These are phyloP conservation scores for Oreochromis aureus DNA, from an alignment of 2,113 vertebrate genomes.

Conservation along the genomic window DNA sequence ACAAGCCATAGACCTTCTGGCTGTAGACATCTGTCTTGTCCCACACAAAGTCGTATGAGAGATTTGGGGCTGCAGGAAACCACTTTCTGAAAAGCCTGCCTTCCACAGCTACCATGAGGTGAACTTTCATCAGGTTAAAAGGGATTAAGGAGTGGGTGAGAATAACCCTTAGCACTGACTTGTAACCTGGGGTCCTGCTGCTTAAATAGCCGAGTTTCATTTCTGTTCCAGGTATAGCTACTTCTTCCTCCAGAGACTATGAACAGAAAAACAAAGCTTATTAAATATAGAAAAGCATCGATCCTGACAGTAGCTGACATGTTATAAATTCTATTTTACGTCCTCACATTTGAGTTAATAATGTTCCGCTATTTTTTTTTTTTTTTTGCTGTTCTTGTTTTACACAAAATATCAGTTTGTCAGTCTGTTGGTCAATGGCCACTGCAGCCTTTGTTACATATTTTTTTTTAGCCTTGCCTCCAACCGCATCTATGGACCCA, in stretches of 20 bases:
- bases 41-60: constrained; percentile 93
- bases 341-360: not conserved
- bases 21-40: constrained; percentile 97
- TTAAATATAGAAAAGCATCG: not conserved
- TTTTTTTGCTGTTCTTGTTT: not conserved
- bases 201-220: constrained; percentile 91
- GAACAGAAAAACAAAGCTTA: constrained; percentile 3
- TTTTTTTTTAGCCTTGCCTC: constrained; percentile 19
- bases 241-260: constrained; percentile 90
- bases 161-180: constrained; percentile 87
- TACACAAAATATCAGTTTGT: not conserved
- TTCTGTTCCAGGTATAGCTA: constrained; percentile 84
- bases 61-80: constrained; percentile 90
- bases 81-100: constrained; percentile 94
- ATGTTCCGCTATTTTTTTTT: not conserved
- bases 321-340: not conserved
- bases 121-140: constrained; percentile 99
- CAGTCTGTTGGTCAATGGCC: not conserved
- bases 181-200: constrained; percentile 92
- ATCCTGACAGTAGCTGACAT: not conserved
- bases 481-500: constrained; percentile 2
- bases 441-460: not conserved
- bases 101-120: constrained; percentile 95
- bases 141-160: constrained; percentile 89
- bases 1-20: constrained; percentile 94